Percentiles rank a stretch among this genome's conserved stretches.
phyloP scores from a whole-genome alignment of 2,113 vertebrate genomes.

The Sporophila hypoxantha region DNA sequence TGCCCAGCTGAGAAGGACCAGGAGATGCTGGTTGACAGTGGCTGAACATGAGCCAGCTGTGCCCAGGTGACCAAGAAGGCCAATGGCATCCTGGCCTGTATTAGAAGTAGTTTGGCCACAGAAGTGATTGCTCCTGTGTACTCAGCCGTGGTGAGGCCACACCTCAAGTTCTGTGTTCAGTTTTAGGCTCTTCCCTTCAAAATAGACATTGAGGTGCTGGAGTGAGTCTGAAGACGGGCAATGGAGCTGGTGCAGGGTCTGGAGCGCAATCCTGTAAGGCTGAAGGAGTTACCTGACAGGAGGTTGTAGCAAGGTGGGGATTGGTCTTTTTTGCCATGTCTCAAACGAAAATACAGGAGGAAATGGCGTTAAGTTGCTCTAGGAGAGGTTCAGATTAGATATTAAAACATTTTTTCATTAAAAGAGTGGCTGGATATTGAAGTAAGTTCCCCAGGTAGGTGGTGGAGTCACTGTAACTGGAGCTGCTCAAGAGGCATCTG shows the following conservation, averaged over 20 bases:
- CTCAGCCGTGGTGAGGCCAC: rapidly evolving
- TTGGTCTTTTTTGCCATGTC: background rate
- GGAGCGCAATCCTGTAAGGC: background rate
- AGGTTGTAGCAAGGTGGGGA: background rate
- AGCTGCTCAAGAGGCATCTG: background rate
- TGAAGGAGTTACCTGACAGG: background rate
- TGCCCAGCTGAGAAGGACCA: background rate
- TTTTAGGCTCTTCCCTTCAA: background rate
- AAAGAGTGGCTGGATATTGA: background rate
- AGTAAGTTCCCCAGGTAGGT: background rate
- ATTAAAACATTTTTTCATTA: background rate
- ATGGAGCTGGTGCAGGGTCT: background rate
- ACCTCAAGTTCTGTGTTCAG: background rate
- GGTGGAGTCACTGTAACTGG: background rate
- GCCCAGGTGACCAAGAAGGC: background rate
- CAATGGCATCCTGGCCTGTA: background rate
- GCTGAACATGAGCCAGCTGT: background rate
- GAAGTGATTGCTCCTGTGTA: rapidly evolving
- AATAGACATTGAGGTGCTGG: background rate
- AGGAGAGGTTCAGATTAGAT: background rate
- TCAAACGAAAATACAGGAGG: background rate
- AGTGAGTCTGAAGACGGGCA: rapidly evolving
- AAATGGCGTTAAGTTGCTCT: background rate
- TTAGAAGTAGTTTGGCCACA: background rate
- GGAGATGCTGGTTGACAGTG: rapidly evolving